Evolutionary conservation across 2,797 vertebrate genomes (phyloP).

Genomic region (Enteromius unitaeniatus): DNA sequence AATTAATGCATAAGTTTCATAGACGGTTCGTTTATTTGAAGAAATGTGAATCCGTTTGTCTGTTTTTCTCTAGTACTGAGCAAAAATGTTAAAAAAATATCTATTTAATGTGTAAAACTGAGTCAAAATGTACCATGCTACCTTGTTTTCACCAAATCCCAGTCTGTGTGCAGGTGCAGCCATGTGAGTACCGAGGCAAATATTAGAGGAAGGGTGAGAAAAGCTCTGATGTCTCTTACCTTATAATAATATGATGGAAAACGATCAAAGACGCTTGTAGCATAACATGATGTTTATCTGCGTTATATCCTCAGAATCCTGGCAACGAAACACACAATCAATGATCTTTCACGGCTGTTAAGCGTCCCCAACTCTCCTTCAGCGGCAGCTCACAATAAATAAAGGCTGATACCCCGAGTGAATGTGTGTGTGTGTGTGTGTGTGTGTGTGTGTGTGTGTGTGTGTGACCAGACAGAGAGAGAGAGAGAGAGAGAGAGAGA

Average conservation of each 20-base stretch:
- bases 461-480: not conserved
- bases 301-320: slow-evolving; percentile 47
- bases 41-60: not conserved
- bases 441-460: not conserved
- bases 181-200: not conserved
- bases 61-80: not conserved
- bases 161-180: not conserved
- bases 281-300: slow-evolving; percentile 42
- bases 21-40: not conserved
- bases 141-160: not conserved
- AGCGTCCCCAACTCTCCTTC: slow-evolving; percentile 20
- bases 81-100: not conserved
- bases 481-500: slow-evolving; percentile 20
- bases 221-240: slow-evolving; percentile 47
- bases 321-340: slow-evolving; percentile 38
- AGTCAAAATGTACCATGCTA: not conserved
- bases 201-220: not conserved
- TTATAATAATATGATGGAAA: slow-evolving; percentile 46
- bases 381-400: slow-evolving; percentile 22
- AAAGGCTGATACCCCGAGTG: slow-evolving; percentile 8
- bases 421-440: no score
- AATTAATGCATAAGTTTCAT: not conserved
- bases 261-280: slow-evolving; percentile 50
- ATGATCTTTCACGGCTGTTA: slow-evolving; percentile 15
- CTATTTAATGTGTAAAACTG: not conserved